Percentiles rank a stretch among this genome's conserved stretches.
These are phyloP conservation scores for Morpho helenor DNA, from an alignment of 2,888 invertebrate species.

Conservation along the genomic window DNA sequence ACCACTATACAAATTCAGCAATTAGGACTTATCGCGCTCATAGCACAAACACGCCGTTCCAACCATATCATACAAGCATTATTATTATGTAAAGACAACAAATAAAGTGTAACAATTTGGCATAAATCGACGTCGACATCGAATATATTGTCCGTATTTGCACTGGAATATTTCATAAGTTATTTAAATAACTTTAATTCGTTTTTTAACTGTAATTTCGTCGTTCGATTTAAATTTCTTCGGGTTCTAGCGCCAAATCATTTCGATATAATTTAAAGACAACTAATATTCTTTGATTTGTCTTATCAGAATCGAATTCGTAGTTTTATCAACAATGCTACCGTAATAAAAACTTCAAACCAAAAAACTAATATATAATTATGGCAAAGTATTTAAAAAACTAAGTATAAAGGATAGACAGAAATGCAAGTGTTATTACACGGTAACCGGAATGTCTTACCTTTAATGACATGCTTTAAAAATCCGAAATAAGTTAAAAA, in stretches of 20 bases:
- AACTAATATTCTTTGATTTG: too few relatives aligned
- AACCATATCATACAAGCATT: conserved; percentile 14
- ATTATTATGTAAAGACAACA: conserved; percentile 20
- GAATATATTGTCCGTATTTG: conserved; percentile 7
- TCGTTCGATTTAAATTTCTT: too few relatives aligned
- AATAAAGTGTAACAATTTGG: conserved; percentile 20
- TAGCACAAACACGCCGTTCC: conserved; percentile 16
- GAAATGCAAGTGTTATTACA: conserved; percentile 13
- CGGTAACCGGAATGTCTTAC: conserved; percentile 18
- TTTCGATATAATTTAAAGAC: too few relatives aligned
- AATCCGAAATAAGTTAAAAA: too few relatives aligned
- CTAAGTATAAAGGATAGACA: conserved; percentile 8
- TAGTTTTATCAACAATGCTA: too few relatives aligned
- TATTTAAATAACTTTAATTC: too few relatives aligned
- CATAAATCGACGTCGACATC: conserved; percentile 14
- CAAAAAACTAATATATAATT: conserved; percentile 2
- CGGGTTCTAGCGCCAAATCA: too few relatives aligned
- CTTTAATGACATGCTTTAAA: background rate
- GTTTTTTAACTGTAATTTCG: too few relatives aligned
- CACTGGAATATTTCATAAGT: background rate
- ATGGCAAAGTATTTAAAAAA: conserved; percentile 7
- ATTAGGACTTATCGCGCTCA: conserved; percentile 8
- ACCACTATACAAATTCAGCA: conserved; percentile 5
- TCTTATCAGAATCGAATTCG: too few relatives aligned
- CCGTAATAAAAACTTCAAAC: background rate